Percentiles rank a stretch among this genome's conserved stretches.
phyloP scores from a whole-genome alignment of 1,140 invertebrate species.

The Globodera ellingtonae region DNA sequence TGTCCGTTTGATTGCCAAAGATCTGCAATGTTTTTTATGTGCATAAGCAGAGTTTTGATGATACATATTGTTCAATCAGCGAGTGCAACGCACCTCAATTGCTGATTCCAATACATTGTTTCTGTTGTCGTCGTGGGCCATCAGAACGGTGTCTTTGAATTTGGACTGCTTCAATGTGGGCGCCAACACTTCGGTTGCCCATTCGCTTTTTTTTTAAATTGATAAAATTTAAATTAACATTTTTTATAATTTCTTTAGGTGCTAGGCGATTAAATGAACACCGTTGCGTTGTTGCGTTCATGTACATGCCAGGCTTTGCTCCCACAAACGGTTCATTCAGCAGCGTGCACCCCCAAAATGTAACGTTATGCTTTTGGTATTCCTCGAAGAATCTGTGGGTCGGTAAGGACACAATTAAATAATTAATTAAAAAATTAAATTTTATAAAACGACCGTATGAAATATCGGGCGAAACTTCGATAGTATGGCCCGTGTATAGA shows the following conservation, averaged over 20 bases:
- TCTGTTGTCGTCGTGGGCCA: constrained; percentile 60
- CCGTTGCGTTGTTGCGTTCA: constrained; percentile 70
- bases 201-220: constrained; percentile 34
- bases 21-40: constrained; percentile 65
- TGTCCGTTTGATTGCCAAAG: constrained; percentile 67
- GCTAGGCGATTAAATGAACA: constrained; percentile 21
- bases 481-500: constrained; percentile 73
- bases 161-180: constrained; percentile 23
- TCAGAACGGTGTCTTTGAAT: constrained; percentile 44
- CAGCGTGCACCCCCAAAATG: constrained; percentile 72
- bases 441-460: constrained; percentile 66
- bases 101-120: constrained; percentile 73
- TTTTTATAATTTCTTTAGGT: neutral
- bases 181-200: constrained; percentile 50
- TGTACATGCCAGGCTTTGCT: constrained; percentile 71
- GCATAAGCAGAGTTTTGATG: too few species aligned
- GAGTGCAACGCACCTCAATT: constrained; percentile 54
- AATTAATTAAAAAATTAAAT: constrained; percentile 66
- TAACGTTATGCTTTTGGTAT: constrained; percentile 69
- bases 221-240: too few species aligned
- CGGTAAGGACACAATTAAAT: constrained; percentile 13
- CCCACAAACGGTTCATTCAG: constrained; percentile 71
- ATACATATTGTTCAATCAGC: constrained; percentile 1
- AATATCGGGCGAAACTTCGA: constrained; percentile 79
- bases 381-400: constrained; percentile 70